Evolutionary conservation across 2,888 invertebrate genomes (phyloP).

Genomic region (Plutella xylostella): DNA sequence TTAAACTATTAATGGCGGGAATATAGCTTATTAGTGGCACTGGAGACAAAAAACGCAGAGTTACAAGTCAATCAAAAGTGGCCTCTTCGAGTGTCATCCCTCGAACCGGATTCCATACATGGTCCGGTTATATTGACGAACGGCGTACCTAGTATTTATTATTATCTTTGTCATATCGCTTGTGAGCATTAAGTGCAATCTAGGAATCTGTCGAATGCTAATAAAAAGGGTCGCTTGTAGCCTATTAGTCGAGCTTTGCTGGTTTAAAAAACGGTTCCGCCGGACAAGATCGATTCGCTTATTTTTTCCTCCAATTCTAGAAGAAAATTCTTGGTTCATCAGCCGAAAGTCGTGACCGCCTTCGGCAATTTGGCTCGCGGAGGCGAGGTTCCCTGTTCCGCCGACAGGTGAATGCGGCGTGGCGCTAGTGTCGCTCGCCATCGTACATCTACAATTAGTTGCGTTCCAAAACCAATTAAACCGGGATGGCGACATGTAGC

Average conservation of each 20-base stretch:
- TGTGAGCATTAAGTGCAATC: too few species aligned
- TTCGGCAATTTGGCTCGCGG: slow-evolving; percentile 13
- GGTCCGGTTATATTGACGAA: too few species aligned
- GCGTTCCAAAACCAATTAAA: slow-evolving; percentile 47
- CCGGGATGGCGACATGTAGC: slow-evolving; percentile 14
- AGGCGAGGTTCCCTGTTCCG: slow-evolving; percentile 9
- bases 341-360: slow-evolving; percentile 11
- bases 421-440: slow-evolving; percentile 29
- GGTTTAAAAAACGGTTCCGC: neutral
- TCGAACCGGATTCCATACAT: neutral
- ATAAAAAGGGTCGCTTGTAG: too few species aligned
- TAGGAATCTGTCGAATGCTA: too few species aligned
- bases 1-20: slow-evolving; percentile 21
- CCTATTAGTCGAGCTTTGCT: too few species aligned
- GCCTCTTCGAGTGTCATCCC: slow-evolving; percentile 8
- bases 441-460: slow-evolving; percentile 52
- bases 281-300: neutral
- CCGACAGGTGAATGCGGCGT: slow-evolving; percentile 13
- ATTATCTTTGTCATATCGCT: too few species aligned
- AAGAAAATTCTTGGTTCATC: neutral
- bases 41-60: slow-evolving; percentile 27
- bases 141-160: too few species aligned
- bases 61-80: slow-evolving; percentile 55
- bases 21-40: slow-evolving; percentile 26
- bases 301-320: neutral